phyloP scores from a whole-genome alignment of 2,888 invertebrate species.

The Scaptomyza cyrtandrae region DNA sequence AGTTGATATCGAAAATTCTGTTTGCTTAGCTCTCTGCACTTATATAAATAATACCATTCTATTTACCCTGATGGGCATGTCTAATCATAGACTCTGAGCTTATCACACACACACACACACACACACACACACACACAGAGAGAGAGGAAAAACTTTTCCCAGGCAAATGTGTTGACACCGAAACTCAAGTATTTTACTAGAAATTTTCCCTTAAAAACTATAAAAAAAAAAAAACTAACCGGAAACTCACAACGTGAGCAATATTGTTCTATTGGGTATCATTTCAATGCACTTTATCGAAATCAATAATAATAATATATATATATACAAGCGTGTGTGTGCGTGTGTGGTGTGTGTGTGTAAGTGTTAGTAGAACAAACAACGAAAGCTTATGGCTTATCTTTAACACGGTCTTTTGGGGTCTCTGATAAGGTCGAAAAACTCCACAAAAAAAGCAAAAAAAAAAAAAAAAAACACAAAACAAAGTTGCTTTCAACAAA shows the following conservation, averaged over 20 bases:
- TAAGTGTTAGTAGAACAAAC: slow-evolving; percentile 55
- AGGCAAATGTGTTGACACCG: slow-evolving; percentile 52
- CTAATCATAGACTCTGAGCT: slow-evolving; percentile 57
- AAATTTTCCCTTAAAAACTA: slow-evolving; percentile 25
- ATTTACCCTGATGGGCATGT: slow-evolving; percentile 40
- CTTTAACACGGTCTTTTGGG: slow-evolving; percentile 63
- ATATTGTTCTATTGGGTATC: slow-evolving; percentile 50
- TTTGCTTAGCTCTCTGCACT: slow-evolving; percentile 10
- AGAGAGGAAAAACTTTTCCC: slow-evolving; percentile 48
- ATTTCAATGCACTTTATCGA: slow-evolving; percentile 62
- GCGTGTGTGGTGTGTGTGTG: slow-evolving; percentile 18
- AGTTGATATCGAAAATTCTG: slow-evolving; percentile 17
- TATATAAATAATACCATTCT: slow-evolving; percentile 18
- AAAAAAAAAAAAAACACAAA: slow-evolving; percentile 1
- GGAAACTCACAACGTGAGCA: slow-evolving; percentile 65
- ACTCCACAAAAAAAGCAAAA: slow-evolving; percentile 10
- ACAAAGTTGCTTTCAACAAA: slow-evolving; percentile 39
- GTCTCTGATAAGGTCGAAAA: slow-evolving; percentile 53
- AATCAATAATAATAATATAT: slow-evolving; percentile 71
- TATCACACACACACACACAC: slow-evolving; percentile 46
- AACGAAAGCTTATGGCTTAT: slow-evolving; percentile 68
- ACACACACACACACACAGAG: slow-evolving; percentile 15
- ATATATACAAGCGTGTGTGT: slow-evolving; percentile 16
- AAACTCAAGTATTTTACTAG: slow-evolving; percentile 12
- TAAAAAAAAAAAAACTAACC: slow-evolving; percentile 57